phyloP scores from a whole-genome alignment of 2,888 invertebrate species.

The Yponomeuta plumbellus region DNA sequence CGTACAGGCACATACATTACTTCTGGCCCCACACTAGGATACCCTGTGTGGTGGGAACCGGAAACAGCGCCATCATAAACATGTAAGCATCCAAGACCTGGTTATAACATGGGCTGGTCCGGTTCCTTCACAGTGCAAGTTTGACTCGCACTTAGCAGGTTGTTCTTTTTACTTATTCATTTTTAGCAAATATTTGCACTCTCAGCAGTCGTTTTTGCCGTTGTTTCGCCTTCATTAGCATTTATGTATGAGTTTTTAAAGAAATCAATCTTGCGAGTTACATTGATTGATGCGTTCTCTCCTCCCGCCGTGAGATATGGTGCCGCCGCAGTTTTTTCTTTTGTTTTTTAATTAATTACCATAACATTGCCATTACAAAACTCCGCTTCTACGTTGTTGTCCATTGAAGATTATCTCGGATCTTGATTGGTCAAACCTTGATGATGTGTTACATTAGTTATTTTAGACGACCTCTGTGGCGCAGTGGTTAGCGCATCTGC shows the following conservation, averaged over 20 bases:
- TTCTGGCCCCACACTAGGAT: no score
- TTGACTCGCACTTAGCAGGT: no score
- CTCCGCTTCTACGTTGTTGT: background rate
- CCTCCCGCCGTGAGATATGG: background rate
- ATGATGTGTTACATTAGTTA: no score
- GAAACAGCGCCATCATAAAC: no score
- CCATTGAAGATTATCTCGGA: background rate
- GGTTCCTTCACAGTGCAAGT: no score
- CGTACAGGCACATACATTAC: no score
- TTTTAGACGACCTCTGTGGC: no score
- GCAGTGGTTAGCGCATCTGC: no score
- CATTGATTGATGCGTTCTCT: constrained; percentile 19
- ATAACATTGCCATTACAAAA: background rate
- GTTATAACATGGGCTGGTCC: no score
- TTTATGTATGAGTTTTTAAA: constrained; percentile 30
- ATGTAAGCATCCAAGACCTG: no score
- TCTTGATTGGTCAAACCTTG: background rate
- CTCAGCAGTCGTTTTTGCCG: constrained; percentile 27
- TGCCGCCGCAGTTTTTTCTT: background rate
- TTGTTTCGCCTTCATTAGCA: constrained; percentile 34
- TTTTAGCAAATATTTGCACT: constrained; percentile 36
- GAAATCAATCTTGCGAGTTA: constrained; percentile 33
- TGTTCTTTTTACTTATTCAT: constrained; percentile 25
- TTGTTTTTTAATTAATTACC: constrained; percentile 5
- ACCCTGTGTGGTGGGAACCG: no score